Evolutionary conservation across 2,113 vertebrate genomes (phyloP), one percentile per base, ranked within the genome.

Genomic region (Hippopotamus amphibius): DNA sequence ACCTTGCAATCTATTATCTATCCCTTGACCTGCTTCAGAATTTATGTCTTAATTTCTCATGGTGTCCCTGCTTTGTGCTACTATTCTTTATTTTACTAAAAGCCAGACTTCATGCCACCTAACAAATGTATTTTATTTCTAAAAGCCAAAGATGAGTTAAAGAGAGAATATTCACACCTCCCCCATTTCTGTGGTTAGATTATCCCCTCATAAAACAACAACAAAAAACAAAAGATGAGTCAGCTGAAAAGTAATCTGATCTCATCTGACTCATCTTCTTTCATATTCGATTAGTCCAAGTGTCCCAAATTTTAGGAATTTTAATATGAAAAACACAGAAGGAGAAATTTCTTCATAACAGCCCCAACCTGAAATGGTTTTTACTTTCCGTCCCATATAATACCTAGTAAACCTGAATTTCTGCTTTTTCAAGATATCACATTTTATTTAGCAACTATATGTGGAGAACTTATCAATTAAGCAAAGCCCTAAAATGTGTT

Each of bases 1-100:
- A 90, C 46, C 28, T 80, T 83, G 74, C 53, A 95, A 82, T 95
- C 89, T 96, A 59, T 69, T 90, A 95, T 91, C 53, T 92, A 90
- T 43, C 21, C 59, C 14, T 72, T 90, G 15, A 93, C 61, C 76
- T 28, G 71, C 33, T 90, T 90, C 80, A 26, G 11, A 93, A 90
- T 84, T 41, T 90, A 88, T 80, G 43, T 55, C 71, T 95, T 15
- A 3, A 94, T 90, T 91, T 55, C 17, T 77, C 43, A 74, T 57
- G 59, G 48, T 65, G 80, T 95, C 37, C 17, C 26, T 7, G n/a
- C 90, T 88, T 89, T 5, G 28, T 55, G 22, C 46, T 65, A 80
- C 57, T 53, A 83, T n/a, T 43, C n/a, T 41, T 97, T 95, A 85
- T 57, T 95, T 93, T 91, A 57, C 16, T 68, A 68, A 91, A 79